phyloP scores from a whole-genome alignment of 2,888 invertebrate species.

The Sphinx pinastri region DNA sequence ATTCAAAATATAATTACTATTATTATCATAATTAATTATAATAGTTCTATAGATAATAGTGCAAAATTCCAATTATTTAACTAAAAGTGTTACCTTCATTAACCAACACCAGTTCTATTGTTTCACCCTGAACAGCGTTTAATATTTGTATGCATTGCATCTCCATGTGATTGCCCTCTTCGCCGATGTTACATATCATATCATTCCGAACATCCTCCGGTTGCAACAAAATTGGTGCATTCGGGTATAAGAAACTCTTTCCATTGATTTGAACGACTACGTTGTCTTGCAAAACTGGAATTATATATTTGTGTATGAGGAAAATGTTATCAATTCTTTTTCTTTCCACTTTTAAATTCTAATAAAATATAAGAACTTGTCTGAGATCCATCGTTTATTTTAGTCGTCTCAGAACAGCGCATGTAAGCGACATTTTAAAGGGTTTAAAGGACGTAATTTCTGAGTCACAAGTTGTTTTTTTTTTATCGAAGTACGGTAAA shows the following conservation, averaged over 20 bases:
- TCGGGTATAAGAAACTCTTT: slow-evolving; percentile 84
- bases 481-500: too few species aligned
- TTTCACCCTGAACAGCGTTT: slow-evolving; percentile 72
- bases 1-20: too few species aligned
- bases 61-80: too few species aligned
- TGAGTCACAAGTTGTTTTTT: too few species aligned
- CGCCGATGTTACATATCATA: slow-evolving; percentile 66
- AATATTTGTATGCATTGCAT: slow-evolving; percentile 84
- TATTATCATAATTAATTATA: too few species aligned
- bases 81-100: slow-evolving; percentile 80
- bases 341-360: neutral
- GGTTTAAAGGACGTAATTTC: too few species aligned
- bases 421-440: too few species aligned
- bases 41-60: too few species aligned
- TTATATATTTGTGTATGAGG: slow-evolving; percentile 8
- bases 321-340: neutral
- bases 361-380: neutral
- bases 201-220: slow-evolving; percentile 67
- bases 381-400: neutral
- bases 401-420: too few species aligned
- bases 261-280: slow-evolving; percentile 83
- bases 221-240: slow-evolving; percentile 83
- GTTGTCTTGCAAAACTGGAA: slow-evolving; percentile 56
- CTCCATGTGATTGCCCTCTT: slow-evolving; percentile 59
- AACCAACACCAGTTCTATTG: slow-evolving; percentile 84